Base-by-base conservation (phyloP, 2,113 vertebrate genomes). In the Psilopogon haemacephalus region DNA sequence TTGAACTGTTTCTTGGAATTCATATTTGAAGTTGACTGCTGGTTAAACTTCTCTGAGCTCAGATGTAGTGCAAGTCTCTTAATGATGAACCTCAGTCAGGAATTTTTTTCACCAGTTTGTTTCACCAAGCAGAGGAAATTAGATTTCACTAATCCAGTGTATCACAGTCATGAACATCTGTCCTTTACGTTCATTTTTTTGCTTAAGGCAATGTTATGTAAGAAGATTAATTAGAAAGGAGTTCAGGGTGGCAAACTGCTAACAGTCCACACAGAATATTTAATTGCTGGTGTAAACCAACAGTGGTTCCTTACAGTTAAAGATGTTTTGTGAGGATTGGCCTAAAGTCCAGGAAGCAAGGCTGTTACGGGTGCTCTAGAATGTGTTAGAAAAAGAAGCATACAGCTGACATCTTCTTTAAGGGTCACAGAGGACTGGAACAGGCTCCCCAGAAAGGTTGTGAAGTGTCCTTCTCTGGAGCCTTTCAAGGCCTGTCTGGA, bases 141-240 rank as follows among this genome's bases (percentile, higher is more conserved):
- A 37, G 37, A 33, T 92, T 88, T 85, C 79, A 18, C 33, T 63
- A 4, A 52, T 42, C 8, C 88, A 14, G 5, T 19, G 26, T 46
- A 44, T 33, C 11, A 21, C 8, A 54, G 28, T 67, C 27, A 23
- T 30, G 23, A 76, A 44, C 9, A 18, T 60, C 3, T 84, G 32
- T 2, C 8, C 16, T 69, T 83, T 60, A 58, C 18, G 4, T 44
- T 32, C 37, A 10, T 0, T 11, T 44, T 92, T 79, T 79, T n/a
- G 6, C 56, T 76, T 85, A 37, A 78, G 81, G 48, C 28, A 52
- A 1, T 24, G 4, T 67, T 40, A 37, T 0, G 0, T 1, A 2
- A 44, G 48, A 9, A 48, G 20, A 8, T 50, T 40, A 42, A 44
- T 59, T 74, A 69, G 50, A 86, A 88, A 40, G 23, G 26, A 76